These are phyloP conservation scores for Liparis tanakae DNA, from an alignment of 2,797 vertebrate species.

Conservation along the genomic window DNA sequence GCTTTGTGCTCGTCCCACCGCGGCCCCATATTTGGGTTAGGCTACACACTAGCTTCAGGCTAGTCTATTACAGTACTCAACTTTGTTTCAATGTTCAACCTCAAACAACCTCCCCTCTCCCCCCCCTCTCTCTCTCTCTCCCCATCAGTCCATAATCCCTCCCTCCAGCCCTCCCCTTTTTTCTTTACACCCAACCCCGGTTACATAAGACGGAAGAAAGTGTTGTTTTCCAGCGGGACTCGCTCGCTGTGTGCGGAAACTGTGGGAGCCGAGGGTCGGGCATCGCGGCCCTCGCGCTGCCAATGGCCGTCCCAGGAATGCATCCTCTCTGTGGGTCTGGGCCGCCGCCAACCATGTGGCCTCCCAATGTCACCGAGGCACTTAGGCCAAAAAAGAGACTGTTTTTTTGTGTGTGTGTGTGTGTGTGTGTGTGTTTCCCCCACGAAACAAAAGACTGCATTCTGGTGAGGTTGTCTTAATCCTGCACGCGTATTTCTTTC, in stretches of 20 bases:
- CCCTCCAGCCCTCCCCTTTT: slow-evolving; percentile 47
- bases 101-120: slow-evolving; percentile 47
- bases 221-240: slow-evolving; percentile 64
- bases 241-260: slow-evolving; percentile 65
- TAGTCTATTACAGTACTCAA: slow-evolving; percentile 44
- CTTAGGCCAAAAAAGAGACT: slow-evolving; percentile 16
- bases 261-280: slow-evolving; percentile 68
- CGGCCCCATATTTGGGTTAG: slow-evolving; percentile 3
- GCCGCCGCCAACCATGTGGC: slow-evolving; percentile 77
- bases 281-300: slow-evolving; percentile 60
- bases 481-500: slow-evolving; percentile 55
- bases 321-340: slow-evolving; percentile 73
- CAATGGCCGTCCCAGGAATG: slow-evolving; percentile 77
- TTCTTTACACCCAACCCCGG: slow-evolving; percentile 51
- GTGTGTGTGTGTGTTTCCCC: not conserved
- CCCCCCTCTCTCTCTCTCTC: slow-evolving; percentile 29
- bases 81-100: slow-evolving; percentile 53
- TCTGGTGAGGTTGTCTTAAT: slow-evolving; percentile 66
- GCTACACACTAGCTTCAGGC: slow-evolving; percentile 20
- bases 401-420: not conserved
- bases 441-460: slow-evolving; percentile 64
- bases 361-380: slow-evolving; percentile 72
- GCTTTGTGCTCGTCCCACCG: not conserved
- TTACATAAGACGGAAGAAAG: slow-evolving; percentile 71
- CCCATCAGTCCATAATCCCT: slow-evolving; percentile 48